A percentile compares a stretch with the other conserved stretches of the same genome.
Evolutionary conservation across 2,888 invertebrate species (phyloP).

Genomic region (Drosophila mimetica): DNA sequence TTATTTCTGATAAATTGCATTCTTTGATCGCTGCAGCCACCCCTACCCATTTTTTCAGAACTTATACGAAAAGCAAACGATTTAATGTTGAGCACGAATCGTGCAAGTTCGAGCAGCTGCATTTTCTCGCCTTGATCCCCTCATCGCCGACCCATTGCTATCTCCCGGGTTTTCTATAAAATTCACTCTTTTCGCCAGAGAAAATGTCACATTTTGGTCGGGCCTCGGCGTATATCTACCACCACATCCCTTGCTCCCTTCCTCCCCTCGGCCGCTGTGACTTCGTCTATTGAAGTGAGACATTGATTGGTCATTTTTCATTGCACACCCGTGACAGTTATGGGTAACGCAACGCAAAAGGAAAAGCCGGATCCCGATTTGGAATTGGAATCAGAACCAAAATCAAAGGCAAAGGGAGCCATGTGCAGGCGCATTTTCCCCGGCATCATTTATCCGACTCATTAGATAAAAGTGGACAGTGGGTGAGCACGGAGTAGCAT

Average conservation of each 20-base stretch:
- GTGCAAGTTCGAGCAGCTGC: constrained; percentile 73
- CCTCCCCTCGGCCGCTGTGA: constrained; percentile 47
- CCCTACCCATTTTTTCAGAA: constrained; percentile 14
- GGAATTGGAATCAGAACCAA: constrained; percentile 1
- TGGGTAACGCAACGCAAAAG: constrained; percentile 44
- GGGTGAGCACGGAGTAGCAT: constrained; percentile 26
- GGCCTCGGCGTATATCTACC: constrained; percentile 43
- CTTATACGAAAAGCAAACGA: constrained; percentile 20
- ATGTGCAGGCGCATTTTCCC: constrained; percentile 53
- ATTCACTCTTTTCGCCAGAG: constrained; percentile 67
- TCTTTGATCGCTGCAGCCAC: constrained; percentile 23
- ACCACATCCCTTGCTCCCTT: constrained; percentile 46
- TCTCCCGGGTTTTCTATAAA: constrained; percentile 58
- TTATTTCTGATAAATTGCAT: constrained; percentile 17
- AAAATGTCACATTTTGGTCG: constrained; percentile 76
- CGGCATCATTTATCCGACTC: constrained; percentile 64
- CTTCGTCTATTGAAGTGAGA: constrained; percentile 68
- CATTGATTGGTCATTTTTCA: constrained; percentile 84
- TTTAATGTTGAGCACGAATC: constrained; percentile 29
- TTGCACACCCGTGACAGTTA: constrained; percentile 77
- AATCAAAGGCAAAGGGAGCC: constrained; percentile 27
- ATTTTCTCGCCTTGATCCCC: constrained; percentile 25
- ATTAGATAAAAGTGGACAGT: constrained; percentile 68
- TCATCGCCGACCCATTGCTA: neutral
- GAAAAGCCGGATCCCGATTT: constrained; percentile 5